Evolutionary conservation across 2,888 invertebrate genomes (phyloP).

Genomic region (Zygaena filipendulae): DNA sequence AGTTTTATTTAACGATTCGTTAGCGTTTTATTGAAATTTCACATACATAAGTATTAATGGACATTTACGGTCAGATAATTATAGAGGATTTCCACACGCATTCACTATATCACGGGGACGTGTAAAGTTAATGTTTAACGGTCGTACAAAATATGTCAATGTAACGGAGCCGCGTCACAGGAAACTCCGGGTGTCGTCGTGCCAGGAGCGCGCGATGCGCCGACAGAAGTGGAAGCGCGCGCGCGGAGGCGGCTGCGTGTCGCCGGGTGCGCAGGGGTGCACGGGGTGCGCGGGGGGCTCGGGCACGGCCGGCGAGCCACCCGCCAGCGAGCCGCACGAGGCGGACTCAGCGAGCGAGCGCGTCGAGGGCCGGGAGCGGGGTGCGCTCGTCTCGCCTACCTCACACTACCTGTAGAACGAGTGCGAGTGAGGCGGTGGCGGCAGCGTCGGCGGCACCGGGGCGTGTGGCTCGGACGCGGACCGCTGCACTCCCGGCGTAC

Average conservation of each 20-base stretch:
- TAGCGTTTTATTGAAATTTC: not conserved
- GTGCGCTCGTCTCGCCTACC: slow-evolving; percentile 61
- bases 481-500: slow-evolving; percentile 66
- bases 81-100: not conserved
- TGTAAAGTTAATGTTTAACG: slow-evolving; percentile 46
- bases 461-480: slow-evolving; percentile 72
- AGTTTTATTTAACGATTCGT: too few species aligned
- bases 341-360: slow-evolving; percentile 63
- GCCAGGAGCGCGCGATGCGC: slow-evolving; percentile 42
- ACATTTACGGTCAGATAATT: not conserved
- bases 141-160: slow-evolving; percentile 63
- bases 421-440: slow-evolving; percentile 64
- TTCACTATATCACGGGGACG: slow-evolving; percentile 41
- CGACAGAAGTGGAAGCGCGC: slow-evolving; percentile 56
- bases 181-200: slow-evolving; percentile 48
- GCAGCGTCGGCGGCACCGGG: slow-evolving; percentile 55
- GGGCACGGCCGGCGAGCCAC: slow-evolving; percentile 22
- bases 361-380: slow-evolving; percentile 48
- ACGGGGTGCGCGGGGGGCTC: slow-evolving; percentile 20
- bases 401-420: slow-evolving; percentile 66
- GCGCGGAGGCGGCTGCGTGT: slow-evolving; percentile 20
- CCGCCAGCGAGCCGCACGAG: slow-evolving; percentile 52
- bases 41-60: too few species aligned
- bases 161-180: slow-evolving; percentile 43
- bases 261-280: slow-evolving; percentile 20